These are phyloP conservation scores for Drosophila lini DNA, from an alignment of 1,140 invertebrate species.

Conservation along the genomic window DNA sequence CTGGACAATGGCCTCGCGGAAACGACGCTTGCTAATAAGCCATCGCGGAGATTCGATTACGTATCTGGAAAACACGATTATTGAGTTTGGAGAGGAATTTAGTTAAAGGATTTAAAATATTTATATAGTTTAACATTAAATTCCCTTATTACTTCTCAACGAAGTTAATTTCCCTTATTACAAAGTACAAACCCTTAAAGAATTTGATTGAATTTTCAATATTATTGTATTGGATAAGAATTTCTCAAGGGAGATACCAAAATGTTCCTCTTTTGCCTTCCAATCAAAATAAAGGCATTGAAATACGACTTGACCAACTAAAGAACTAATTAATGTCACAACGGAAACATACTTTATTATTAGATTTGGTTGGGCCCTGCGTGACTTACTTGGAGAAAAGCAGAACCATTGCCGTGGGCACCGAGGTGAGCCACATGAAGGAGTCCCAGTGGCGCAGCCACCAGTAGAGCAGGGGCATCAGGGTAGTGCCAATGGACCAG, in stretches of 20 bases:
- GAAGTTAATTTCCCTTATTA: no score
- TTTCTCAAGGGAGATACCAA: background rate
- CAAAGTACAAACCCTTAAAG: no score
- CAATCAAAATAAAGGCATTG: background rate
- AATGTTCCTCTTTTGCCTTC: background rate
- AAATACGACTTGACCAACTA: background rate
- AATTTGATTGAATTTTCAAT: no score
- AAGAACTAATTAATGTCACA: slow-evolving; percentile 29
- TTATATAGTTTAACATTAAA: no score
- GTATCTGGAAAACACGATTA: slow-evolving; percentile 77
- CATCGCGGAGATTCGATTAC: slow-evolving; percentile 88
- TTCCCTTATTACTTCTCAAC: no score
- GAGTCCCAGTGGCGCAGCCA: slow-evolving; percentile 86
- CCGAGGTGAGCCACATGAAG: slow-evolving; percentile 85
- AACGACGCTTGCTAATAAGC: slow-evolving; percentile 87
- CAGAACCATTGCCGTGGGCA: slow-evolving; percentile 84
- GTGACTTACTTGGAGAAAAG: slow-evolving; percentile 83
- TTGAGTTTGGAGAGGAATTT: background rate
- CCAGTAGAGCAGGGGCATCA: slow-evolving; percentile 87
- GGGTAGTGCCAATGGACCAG: slow-evolving; percentile 85
- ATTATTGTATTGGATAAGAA: background rate
- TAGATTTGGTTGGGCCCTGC: slow-evolving; percentile 32
- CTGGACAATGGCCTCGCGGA: slow-evolving; percentile 86
- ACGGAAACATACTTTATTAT: slow-evolving; percentile 18
- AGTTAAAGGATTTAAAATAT: no score